Evolutionary conservation across 2,888 invertebrate genomes (phyloP).

Genomic region (Lasius platythorax): DNA sequence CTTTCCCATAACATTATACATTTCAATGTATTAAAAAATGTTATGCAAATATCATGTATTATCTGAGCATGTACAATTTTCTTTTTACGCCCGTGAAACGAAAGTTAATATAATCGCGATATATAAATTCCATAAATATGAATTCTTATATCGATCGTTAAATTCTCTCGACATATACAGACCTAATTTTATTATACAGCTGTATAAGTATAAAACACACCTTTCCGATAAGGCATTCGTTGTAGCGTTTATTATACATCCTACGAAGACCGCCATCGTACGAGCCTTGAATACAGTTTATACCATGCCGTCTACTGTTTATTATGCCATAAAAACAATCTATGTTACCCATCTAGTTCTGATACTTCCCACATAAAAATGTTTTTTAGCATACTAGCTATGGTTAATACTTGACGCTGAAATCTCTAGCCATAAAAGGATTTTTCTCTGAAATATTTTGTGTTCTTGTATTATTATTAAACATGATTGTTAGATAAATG

Average conservation of each 20-base stretch:
- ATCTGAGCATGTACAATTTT: background rate
- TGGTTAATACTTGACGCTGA: background rate
- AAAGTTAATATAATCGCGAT: background rate
- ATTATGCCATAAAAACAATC: conserved; percentile 29
- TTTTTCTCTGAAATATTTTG: background rate
- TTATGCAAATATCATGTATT: background rate
- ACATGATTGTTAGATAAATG: background rate
- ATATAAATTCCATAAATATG: conserved; percentile 8
- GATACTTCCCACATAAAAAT: conserved; percentile 19
- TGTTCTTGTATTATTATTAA: background rate
- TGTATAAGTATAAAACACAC: conserved; percentile 4
- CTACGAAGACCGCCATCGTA: background rate
- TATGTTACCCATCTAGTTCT: conserved; percentile 10
- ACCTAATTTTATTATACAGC: background rate
- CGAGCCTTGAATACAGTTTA: conserved; percentile 7
- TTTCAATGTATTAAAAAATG: background rate
- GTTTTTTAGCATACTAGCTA: background rate
- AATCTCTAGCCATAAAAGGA: background rate
- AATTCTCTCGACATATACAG: background rate
- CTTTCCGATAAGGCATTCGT: background rate
- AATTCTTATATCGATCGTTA: conserved; percentile 8
- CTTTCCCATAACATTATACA: background rate
- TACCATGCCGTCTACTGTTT: conserved; percentile 14
- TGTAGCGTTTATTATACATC: background rate
- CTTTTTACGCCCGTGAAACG: background rate